Conservation (phyloP, 2,888 invertebrate genomes). For the Erebia ligea region DNA sequence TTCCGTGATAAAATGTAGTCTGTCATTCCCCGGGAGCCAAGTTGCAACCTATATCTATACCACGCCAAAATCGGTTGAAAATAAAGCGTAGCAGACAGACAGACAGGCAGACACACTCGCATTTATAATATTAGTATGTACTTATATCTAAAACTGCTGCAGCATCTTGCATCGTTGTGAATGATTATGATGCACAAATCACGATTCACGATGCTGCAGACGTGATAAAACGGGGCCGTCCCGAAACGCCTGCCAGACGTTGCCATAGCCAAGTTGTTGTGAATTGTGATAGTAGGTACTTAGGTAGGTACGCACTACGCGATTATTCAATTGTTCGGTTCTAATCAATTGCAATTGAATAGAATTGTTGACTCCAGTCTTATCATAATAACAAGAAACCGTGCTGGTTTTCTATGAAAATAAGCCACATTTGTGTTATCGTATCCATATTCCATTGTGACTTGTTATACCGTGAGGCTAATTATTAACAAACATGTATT, state of each 20-base stretch:
- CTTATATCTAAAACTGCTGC: no score
- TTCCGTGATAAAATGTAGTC: no score
- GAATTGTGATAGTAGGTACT: neutral
- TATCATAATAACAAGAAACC: slow-evolving; percentile 7
- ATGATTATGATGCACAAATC: no score
- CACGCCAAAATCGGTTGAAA: no score
- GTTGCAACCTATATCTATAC: no score
- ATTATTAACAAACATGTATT: neutral
- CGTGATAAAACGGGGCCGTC: neutral
- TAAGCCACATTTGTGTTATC: slow-evolving; percentile 6
- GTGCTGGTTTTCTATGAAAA: neutral
- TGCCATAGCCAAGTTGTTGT: neutral
- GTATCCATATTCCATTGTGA: neutral
- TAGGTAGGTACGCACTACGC: no score
- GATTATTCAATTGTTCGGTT: slow-evolving; percentile 3
- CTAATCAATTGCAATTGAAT: slow-evolving; percentile 6
- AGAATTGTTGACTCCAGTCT: slow-evolving; percentile 4
- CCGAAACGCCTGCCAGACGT: neutral
- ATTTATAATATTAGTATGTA: no score
- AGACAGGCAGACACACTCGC: no score
- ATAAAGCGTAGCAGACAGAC: no score
- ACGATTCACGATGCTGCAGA: neutral
- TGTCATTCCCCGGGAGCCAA: no score
- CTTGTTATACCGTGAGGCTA: neutral
- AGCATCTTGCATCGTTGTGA: no score